phyloP scores from a whole-genome alignment of 2,113 vertebrate species.

The Rhodinocichla rosea region DNA sequence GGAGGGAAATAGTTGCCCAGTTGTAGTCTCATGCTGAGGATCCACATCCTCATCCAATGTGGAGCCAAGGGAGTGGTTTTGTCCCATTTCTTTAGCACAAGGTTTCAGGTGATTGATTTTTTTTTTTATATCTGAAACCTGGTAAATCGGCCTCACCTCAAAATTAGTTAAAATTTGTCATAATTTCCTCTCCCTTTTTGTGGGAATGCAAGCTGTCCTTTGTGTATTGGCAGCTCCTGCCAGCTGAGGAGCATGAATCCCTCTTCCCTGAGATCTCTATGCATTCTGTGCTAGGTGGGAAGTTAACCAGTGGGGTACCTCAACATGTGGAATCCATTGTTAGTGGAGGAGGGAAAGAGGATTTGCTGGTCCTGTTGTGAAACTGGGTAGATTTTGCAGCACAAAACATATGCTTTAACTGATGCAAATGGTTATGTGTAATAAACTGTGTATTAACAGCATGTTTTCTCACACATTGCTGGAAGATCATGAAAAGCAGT shows the following conservation, averaged over 20 bases:
- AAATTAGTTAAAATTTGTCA: background rate
- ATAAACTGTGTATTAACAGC: background rate
- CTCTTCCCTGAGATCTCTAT: background rate
- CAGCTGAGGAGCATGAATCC: background rate
- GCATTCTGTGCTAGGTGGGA: background rate
- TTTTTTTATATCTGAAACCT: background rate
- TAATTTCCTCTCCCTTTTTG: background rate
- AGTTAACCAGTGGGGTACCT: background rate
- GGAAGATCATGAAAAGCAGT: background rate
- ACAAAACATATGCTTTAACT: background rate
- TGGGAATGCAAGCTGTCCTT: background rate
- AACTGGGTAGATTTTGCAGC: background rate
- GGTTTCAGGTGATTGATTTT: background rate
- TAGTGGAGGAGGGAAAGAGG: background rate
- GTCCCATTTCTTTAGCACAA: background rate
- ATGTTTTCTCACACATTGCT: background rate
- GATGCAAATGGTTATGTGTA: background rate
- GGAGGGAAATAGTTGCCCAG: background rate
- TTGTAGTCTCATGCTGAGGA: background rate
- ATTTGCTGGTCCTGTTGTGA: background rate
- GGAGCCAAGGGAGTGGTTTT: background rate
- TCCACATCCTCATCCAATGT: fast-evolving
- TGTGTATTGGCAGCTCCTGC: background rate
- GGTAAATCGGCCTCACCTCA: background rate
- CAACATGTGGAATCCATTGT: background rate